These are phyloP conservation scores for Nothura maculosa DNA, from an alignment of 2,797 vertebrate genomes.

Conservation along the genomic window DNA sequence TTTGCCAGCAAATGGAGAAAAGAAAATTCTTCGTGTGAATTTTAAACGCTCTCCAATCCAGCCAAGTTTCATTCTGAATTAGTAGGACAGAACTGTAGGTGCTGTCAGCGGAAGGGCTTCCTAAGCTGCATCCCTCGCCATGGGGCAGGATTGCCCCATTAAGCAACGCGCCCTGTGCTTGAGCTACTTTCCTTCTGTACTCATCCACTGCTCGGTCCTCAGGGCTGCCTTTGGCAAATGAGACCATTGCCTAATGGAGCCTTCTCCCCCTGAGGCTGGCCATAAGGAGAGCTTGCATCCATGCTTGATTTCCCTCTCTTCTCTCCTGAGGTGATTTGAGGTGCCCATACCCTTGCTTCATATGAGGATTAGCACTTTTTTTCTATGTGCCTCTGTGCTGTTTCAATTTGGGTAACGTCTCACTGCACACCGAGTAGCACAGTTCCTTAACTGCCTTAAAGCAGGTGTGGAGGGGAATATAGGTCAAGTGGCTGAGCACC, in stretches of 20 bases:
- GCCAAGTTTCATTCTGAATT: slow-evolving; percentile 55
- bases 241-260: not conserved
- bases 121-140: not conserved
- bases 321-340: not conserved
- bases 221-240: not conserved
- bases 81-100: not conserved
- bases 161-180: slow-evolving; percentile 33
- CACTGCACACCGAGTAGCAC: not conserved
- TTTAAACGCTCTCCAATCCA: not conserved
- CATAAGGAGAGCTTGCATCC: not conserved
- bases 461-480: not conserved
- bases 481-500: not conserved
- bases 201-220: not conserved
- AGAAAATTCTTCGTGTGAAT: slow-evolving; percentile 28
- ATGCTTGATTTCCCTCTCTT: not conserved
- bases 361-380: not conserved
- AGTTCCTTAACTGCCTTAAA: not conserved
- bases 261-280: not conserved
- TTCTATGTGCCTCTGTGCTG: not conserved
- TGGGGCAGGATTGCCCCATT: slow-evolving; percentile 1
- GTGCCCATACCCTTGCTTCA: not conserved
- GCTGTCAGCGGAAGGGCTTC: slow-evolving; percentile 37
- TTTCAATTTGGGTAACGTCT: not conserved
- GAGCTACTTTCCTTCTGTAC: slow-evolving; percentile 50
- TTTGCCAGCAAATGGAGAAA: slow-evolving; percentile 58